Percentiles rank a stretch among this genome's conserved stretches.
Evolutionary conservation across 2,113 vertebrate genomes (phyloP).

Genomic region (Podarcis raffonei): DNA sequence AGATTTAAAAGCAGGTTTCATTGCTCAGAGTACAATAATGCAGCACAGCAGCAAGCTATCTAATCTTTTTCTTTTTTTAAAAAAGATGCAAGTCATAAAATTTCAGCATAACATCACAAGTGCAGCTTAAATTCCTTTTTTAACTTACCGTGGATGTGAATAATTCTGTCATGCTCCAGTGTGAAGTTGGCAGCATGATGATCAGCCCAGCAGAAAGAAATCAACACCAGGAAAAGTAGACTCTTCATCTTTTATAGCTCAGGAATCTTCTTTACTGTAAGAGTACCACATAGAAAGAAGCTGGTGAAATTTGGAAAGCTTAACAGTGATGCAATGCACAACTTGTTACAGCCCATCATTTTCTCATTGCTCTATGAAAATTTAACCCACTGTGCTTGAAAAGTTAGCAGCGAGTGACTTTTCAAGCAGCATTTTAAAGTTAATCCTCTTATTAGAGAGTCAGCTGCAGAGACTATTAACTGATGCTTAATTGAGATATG

Average conservation of each 20-base stretch:
- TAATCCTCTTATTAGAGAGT: conserved; percentile 44
- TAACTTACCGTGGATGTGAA: conserved; percentile 92
- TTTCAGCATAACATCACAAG: conserved; percentile 32
- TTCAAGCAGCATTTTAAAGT: conserved; percentile 27
- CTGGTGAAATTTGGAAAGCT: conserved; percentile 66
- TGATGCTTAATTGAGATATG: conserved; percentile 46
- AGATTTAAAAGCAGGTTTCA: conserved; percentile 25
- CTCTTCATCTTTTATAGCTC: conserved; percentile 82
- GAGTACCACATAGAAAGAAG: conserved; percentile 64
- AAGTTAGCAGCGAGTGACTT: conserved; percentile 60
- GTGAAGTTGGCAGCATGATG: conserved; percentile 78
- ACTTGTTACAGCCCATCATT: conserved; percentile 66
- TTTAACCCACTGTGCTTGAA: conserved; percentile 69
- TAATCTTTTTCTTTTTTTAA: background rate
- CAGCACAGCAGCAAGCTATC: conserved; percentile 39
- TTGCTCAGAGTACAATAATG: conserved; percentile 16
- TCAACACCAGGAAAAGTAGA: conserved; percentile 86
- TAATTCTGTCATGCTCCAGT: conserved; percentile 83
- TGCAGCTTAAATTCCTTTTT: conserved; percentile 21
- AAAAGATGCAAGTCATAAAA: conserved; percentile 42
- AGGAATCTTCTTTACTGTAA: conserved; percentile 82
- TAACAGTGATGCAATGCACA: conserved; percentile 67
- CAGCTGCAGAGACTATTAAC: conserved; percentile 5
- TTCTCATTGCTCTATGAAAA: conserved; percentile 47
- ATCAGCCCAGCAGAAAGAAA: conserved; percentile 86